Percentiles rank a stretch among this genome's conserved stretches.
Evolutionary conservation across 2,797 vertebrate genomes (phyloP).

Genomic region (Poeciliopsis paucimaculata): DNA sequence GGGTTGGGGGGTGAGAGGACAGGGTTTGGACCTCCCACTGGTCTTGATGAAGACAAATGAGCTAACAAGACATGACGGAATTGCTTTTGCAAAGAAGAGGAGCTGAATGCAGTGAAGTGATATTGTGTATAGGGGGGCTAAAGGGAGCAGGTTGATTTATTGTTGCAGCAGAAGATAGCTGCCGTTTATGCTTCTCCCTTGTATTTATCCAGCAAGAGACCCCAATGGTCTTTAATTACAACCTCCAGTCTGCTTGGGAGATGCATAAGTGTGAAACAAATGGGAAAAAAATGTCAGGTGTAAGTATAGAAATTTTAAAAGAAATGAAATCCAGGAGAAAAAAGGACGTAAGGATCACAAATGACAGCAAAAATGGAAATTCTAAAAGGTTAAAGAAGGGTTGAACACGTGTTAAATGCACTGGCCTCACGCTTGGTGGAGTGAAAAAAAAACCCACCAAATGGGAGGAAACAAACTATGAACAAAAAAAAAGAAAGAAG

Average conservation of each 20-base stretch:
- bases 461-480: slow-evolving; percentile 23
- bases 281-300: slow-evolving; percentile 64
- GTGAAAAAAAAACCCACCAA: slow-evolving; percentile 24
- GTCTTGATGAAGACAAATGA: slow-evolving; percentile 81
- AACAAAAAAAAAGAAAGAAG: slow-evolving; percentile 10
- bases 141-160: slow-evolving; percentile 77
- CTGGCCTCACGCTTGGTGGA: slow-evolving; percentile 39
- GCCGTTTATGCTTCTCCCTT: slow-evolving; percentile 55
- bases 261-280: slow-evolving; percentile 40
- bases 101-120: slow-evolving; percentile 55
- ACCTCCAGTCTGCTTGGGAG: slow-evolving; percentile 51
- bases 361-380: slow-evolving; percentile 47
- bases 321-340: slow-evolving; percentile 25
- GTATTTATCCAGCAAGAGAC: slow-evolving; percentile 59
- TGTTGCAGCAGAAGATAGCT: slow-evolving; percentile 64
- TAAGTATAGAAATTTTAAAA: neutral
- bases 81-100: slow-evolving; percentile 73
- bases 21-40: slow-evolving; percentile 68
- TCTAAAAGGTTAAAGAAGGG: slow-evolving; percentile 54
- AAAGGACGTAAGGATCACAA: slow-evolving; percentile 45
- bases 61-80: slow-evolving; percentile 81
- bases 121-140: slow-evolving; percentile 62
- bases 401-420: slow-evolving; percentile 62
- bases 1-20: slow-evolving; percentile 7
- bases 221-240: slow-evolving; percentile 76